Evolutionary conservation across 2,888 invertebrate genomes (phyloP).

Genomic region (Schrankia costaestrigalis): DNA sequence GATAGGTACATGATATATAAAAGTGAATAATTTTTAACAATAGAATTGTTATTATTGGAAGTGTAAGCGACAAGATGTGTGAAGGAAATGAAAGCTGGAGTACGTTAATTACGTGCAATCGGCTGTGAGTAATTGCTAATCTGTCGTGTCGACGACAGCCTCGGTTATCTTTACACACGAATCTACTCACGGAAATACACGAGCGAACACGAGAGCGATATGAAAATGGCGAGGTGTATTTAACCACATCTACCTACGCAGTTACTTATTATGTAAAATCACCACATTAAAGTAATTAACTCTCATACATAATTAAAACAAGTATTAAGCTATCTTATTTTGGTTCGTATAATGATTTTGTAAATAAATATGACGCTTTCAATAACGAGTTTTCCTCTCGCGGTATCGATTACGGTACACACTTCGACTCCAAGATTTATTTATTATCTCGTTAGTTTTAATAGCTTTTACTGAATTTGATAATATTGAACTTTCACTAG

Average conservation of each 20-base stretch:
- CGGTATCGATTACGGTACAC: constrained; percentile 10
- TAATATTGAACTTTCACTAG: background rate
- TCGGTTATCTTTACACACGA: constrained; percentile 39
- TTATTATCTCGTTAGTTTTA: constrained; percentile 3
- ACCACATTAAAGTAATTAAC: constrained; percentile 21
- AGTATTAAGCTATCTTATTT: constrained; percentile 13
- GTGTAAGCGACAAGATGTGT: constrained; percentile 29
- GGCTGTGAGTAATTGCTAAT: constrained; percentile 63
- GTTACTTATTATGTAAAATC: background rate
- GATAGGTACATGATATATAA: no score
- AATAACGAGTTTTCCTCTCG: constrained; percentile 7
- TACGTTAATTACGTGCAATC: constrained; percentile 60
- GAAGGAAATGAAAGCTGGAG: constrained; percentile 62
- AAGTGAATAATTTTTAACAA: no score
- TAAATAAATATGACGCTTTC: constrained; percentile 10
- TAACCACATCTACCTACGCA: constrained; percentile 8
- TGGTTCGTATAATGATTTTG: constrained; percentile 7
- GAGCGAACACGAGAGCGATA: constrained; percentile 11
- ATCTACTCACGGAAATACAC: constrained; percentile 14
- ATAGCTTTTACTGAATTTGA: no score
- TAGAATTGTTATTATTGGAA: constrained; percentile 8
- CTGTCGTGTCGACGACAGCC: constrained; percentile 42
- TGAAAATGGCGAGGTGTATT: constrained; percentile 11
- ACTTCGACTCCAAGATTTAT: constrained; percentile 10
- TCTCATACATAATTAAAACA: constrained; percentile 16